Evolutionary conservation across 2,888 invertebrate species (phyloP).

Genomic region (Caenorhabditis japonica): DNA sequence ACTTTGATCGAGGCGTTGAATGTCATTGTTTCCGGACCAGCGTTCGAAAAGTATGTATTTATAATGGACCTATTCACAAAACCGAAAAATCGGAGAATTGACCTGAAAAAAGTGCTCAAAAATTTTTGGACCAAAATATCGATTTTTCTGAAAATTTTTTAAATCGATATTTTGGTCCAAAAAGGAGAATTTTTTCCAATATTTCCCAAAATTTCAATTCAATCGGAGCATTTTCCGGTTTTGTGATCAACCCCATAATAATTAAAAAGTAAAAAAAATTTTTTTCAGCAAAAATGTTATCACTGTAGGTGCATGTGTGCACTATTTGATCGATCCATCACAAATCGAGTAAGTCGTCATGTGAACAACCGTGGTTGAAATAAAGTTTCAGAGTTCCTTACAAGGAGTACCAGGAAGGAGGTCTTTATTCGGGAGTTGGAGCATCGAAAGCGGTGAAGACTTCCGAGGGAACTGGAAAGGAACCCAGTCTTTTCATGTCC

Average conservation of each 20-base stretch:
- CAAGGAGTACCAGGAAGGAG: conserved; percentile 19
- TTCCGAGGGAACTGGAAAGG: conserved; percentile 16
- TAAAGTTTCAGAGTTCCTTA: conserved; percentile 9
- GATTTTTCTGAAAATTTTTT: no score
- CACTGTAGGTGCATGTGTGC: conserved; percentile 22
- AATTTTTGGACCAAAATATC: no score
- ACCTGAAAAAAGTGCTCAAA: no score
- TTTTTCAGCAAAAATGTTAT: conserved; percentile 34
- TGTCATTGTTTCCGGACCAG: conserved; percentile 23
- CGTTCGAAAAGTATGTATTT: conserved; percentile 14
- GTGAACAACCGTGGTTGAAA: background rate
- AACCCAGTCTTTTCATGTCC: conserved; percentile 27
- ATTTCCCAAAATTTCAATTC: no score
- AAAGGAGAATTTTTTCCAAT: no score
- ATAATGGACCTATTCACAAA: no score
- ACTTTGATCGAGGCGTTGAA: conserved; percentile 38
- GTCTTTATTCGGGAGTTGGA: conserved; percentile 26
- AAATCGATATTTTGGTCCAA: no score
- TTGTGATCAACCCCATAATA: no score
- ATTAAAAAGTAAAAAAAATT: background rate
- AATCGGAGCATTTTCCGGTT: no score
- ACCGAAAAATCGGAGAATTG: no score
- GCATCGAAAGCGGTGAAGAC: conserved; percentile 42
- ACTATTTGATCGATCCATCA: conserved; percentile 24
- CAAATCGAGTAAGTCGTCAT: conserved; percentile 5